These are phyloP conservation scores for Sylvietta virens DNA, from an alignment of 2,113 vertebrate genomes.

Conservation along the genomic window DNA sequence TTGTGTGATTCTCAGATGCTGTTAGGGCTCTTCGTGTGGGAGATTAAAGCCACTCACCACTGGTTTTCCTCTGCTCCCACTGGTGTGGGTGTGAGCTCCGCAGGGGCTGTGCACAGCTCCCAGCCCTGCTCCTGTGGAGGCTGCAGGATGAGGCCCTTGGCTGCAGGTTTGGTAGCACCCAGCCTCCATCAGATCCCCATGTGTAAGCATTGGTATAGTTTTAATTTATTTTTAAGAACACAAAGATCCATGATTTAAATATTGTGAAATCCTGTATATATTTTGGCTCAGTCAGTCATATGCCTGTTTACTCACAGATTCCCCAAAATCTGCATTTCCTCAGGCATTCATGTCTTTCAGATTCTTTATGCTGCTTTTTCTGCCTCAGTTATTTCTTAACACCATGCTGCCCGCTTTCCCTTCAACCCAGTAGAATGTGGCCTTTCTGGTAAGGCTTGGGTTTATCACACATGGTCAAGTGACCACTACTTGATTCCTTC, in stretches of 20 bases:
- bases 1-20: neutral
- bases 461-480: fast-evolving
- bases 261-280: constrained; percentile 68
- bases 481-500: neutral
- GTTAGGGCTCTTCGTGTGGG: neutral
- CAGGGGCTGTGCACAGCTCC: neutral
- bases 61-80: neutral
- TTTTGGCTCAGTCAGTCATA: constrained; percentile 65
- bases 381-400: constrained; percentile 60
- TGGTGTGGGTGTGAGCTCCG: neutral
- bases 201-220: constrained; percentile 43
- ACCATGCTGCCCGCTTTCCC: constrained; percentile 9
- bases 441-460: neutral
- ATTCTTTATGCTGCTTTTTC: constrained; percentile 49
- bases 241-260: constrained; percentile 67
- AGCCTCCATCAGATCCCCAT: neutral
- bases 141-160: neutral
- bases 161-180: constrained; percentile 10
- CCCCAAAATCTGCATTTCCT: constrained; percentile 66
- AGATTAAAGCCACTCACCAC: neutral
- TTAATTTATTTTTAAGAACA: constrained; percentile 69
- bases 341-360: constrained; percentile 64
- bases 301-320: constrained; percentile 70
- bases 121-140: neutral
- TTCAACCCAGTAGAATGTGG: neutral